phyloP scores from a whole-genome alignment of 2,888 invertebrate genomes.

The Agriopis aurantiaria region DNA sequence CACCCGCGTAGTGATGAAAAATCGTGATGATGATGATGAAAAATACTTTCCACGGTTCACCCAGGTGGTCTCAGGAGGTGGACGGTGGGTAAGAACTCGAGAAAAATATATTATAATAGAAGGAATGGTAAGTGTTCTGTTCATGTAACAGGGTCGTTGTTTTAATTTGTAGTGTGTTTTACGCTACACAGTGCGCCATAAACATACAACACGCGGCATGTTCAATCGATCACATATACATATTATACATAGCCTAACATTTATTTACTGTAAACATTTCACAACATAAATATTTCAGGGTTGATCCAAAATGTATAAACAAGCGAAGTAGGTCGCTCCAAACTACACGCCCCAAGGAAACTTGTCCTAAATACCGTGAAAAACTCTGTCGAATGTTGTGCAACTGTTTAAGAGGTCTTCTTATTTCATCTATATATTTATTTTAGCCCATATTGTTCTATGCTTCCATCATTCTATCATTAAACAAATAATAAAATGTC shows the following conservation, averaged over 20 bases:
- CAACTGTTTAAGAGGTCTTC: constrained; percentile 1
- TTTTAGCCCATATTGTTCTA: not conserved
- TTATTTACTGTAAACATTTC: constrained; percentile 43
- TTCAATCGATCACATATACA: constrained; percentile 16
- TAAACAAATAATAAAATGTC: not conserved
- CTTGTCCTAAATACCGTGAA: constrained; percentile 60
- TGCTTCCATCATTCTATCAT: not conserved
- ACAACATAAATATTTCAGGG: constrained; percentile 63
- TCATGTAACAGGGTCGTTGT: no score
- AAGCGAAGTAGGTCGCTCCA: constrained; percentile 62
- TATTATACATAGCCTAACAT: constrained; percentile 10
- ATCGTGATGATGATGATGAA: no score
- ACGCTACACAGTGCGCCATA: not conserved
- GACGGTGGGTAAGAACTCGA: no score
- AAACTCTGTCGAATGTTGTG: constrained; percentile 42
- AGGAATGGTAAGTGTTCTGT: not conserved
- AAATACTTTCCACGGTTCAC: no score
- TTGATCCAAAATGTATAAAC: constrained; percentile 66
- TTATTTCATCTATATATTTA: not conserved
- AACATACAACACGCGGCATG: no score
- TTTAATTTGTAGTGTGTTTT: not conserved
- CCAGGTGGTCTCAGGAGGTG: no score
- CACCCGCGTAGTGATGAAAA: no score
- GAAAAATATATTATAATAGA: no score
- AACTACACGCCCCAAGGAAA: constrained; percentile 60